Conservation (phyloP, 2,113 vertebrate genomes). For the Ceyx margarethae region DNA sequence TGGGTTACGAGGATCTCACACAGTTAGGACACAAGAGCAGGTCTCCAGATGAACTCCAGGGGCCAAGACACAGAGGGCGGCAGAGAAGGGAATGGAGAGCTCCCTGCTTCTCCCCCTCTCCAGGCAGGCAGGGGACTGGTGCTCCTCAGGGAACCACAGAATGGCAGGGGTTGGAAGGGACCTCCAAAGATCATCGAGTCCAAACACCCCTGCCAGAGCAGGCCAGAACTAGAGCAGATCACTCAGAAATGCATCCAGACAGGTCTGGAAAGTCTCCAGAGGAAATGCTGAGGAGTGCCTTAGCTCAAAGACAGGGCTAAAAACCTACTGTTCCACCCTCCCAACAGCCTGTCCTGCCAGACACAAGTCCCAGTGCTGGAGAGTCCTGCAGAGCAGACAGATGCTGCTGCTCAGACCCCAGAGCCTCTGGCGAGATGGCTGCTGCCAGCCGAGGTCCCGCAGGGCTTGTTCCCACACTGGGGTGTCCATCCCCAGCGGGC, state of each 20-base stretch:
- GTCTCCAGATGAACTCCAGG: background rate
- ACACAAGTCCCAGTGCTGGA: background rate
- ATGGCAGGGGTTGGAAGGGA: too few relatives aligned
- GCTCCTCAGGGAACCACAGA: too few relatives aligned
- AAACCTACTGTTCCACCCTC: background rate
- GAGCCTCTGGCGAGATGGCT: fast-evolving
- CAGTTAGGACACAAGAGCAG: fast-evolving
- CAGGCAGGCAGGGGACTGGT: background rate
- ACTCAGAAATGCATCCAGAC: too few relatives aligned
- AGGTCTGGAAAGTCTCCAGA: too few relatives aligned
- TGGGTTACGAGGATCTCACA: background rate
- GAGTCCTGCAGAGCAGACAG: background rate
- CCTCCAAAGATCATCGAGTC: too few relatives aligned
- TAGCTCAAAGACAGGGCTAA: background rate
- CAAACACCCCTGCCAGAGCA: too few relatives aligned
- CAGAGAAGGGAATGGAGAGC: background rate
- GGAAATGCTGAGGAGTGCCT: too few relatives aligned
- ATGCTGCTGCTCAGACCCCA: background rate
- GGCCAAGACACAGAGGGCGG: fast-evolving
- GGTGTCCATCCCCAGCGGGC: background rate
- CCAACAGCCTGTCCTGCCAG: background rate
- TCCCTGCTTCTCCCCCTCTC: background rate
- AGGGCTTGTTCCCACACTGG: fast-evolving
- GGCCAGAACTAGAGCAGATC: too few relatives aligned
- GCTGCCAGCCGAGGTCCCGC: fast-evolving